These are phyloP conservation scores for Mohoua ochrocephala DNA, from an alignment of 2,113 vertebrate genomes.

Conservation along the genomic window DNA sequence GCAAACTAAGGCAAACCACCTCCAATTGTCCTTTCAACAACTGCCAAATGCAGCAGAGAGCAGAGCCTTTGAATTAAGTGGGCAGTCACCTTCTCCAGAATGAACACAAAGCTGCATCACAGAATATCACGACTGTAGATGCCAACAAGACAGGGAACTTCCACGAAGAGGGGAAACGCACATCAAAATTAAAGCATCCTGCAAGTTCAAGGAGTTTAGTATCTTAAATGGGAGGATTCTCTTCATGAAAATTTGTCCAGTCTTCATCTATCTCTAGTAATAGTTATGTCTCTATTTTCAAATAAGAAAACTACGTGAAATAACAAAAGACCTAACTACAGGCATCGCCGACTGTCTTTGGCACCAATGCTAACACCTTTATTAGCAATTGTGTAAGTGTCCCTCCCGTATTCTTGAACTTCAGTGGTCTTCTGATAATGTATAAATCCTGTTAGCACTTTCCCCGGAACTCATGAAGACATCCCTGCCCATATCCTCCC, in stretches of 20 bases:
- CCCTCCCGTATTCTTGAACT: background rate
- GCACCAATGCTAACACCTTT: background rate
- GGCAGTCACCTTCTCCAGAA: background rate
- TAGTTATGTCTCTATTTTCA: background rate
- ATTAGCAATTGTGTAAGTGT: background rate
- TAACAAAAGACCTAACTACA: background rate
- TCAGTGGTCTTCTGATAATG: background rate
- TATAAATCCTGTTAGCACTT: background rate
- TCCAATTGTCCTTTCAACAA: background rate
- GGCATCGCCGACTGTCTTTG: background rate
- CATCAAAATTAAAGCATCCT: background rate
- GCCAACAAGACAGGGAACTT: background rate
- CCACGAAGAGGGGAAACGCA: background rate
- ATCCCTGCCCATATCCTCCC: background rate
- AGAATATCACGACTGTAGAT: background rate
- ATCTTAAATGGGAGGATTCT: background rate
- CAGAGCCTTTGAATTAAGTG: background rate
- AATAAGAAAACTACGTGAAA: background rate
- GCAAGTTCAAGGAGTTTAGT: background rate
- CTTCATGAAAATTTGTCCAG: background rate
- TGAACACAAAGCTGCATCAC: background rate
- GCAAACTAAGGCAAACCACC: background rate
- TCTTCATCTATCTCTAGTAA: background rate
- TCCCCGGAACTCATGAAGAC: background rate
- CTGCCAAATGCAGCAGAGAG: background rate